phyloP scores from a whole-genome alignment of 2,113 vertebrate species.

The Chitala chitala region DNA sequence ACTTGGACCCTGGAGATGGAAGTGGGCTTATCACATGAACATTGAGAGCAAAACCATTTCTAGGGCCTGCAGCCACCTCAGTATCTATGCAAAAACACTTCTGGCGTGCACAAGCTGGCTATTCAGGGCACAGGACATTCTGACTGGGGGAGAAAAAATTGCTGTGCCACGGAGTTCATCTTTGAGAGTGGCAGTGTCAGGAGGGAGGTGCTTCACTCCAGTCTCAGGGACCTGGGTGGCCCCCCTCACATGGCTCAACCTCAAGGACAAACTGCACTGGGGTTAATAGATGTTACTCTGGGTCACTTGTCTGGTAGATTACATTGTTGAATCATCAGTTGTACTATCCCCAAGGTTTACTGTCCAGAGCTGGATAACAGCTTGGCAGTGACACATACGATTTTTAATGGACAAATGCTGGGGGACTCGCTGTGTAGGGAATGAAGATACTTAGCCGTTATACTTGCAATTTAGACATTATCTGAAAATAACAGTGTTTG shows the following conservation, averaged over 20 bases:
- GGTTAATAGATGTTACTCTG: conserved; percentile 24
- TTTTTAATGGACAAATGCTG: conserved; percentile 8
- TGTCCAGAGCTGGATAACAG: conserved; percentile 15
- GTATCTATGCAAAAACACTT: too few species aligned
- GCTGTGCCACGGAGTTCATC: neutral
- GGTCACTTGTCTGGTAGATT: conserved; percentile 27
- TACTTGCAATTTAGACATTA: conserved; percentile 6
- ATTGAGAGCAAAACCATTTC: too few species aligned
- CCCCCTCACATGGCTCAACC: neutral
- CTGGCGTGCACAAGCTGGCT: too few species aligned
- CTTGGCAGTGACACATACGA: conserved; percentile 15
- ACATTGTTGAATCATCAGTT: conserved; percentile 26
- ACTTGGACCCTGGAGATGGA: too few species aligned
- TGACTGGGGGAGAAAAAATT: neutral
- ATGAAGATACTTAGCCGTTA: conserved; percentile 9
- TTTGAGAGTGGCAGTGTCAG: neutral
- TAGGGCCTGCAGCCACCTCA: too few species aligned
- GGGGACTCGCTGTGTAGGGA: neutral
- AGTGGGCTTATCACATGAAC: too few species aligned
- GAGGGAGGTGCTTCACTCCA: neutral
- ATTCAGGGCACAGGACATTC: too few species aligned
- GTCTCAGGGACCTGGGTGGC: neutral
- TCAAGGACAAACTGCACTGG: conserved; percentile 16
- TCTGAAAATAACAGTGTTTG: conserved; percentile 11
- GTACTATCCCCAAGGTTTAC: conserved; percentile 18